These are phyloP conservation scores for Meghimatium bilineatum DNA, from an alignment of 2,888 invertebrate genomes.

Conservation along the genomic window DNA sequence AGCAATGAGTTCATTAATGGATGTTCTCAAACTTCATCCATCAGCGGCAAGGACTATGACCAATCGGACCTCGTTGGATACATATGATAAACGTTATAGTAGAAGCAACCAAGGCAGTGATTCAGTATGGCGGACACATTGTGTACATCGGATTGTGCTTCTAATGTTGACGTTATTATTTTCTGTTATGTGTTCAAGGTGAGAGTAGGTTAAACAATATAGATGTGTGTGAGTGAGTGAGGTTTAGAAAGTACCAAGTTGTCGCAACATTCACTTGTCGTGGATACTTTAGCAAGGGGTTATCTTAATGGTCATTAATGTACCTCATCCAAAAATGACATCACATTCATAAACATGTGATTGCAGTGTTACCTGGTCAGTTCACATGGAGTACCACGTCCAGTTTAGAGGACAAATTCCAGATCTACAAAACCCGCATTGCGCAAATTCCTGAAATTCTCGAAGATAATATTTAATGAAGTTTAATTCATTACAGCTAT, in stretches of 20 bases:
- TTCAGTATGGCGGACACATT: neutral
- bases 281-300: neutral
- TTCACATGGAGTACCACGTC: neutral
- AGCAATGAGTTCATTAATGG: constrained; percentile 78
- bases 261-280: neutral
- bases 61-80: constrained; percentile 65
- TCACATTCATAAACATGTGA: neutral
- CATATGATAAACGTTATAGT: constrained; percentile 57
- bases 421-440: neutral
- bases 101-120: neutral
- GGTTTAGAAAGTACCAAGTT: neutral
- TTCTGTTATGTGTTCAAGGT: constrained; percentile 9
- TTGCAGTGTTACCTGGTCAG: neutral
- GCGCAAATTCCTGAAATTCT: too few relatives aligned
- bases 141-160: neutral
- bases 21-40: constrained; percentile 77
- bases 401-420: neutral
- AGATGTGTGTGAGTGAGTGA: neutral
- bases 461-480: too few relatives aligned
- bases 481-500: too few relatives aligned
- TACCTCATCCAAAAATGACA: neutral
- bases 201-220: constrained; percentile 6
- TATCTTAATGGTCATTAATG: neutral
- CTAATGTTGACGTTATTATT: constrained; percentile 26
- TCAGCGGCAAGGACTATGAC: constrained; percentile 74